Evolutionary conservation across 2,113 vertebrate genomes (phyloP).

Genomic region (Probosciger aterrimus): DNA sequence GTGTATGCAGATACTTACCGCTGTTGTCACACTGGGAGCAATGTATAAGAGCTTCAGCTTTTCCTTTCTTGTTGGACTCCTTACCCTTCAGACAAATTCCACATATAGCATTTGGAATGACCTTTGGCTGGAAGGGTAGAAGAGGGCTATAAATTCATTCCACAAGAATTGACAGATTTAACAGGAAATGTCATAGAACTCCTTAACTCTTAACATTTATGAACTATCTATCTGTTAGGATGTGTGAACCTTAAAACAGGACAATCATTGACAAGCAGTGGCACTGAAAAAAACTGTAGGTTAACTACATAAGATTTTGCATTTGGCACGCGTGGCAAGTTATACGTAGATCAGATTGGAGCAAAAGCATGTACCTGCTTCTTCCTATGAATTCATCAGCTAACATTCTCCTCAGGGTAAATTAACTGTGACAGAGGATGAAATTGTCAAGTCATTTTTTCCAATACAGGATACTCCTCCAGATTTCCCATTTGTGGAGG

Average conservation of each 20-base stretch:
- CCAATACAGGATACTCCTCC: not conserved
- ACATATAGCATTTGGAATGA: conserved; percentile 99
- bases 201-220: conserved; percentile 43
- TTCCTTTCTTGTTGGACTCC: conserved; percentile 97
- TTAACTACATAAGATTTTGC: not conserved
- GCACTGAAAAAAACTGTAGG: not conserved
- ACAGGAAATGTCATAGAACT: conserved; percentile 59
- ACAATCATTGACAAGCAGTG: not conserved
- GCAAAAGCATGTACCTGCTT: not conserved
- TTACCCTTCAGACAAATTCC: conserved; percentile 99
- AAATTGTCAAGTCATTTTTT: not conserved
- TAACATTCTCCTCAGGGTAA: not conserved
- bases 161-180: conserved; percentile 73
- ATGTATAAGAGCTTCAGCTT: conserved; percentile 95
- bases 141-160: conserved; percentile 95
- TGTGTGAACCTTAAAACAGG: not conserved
- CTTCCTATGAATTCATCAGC: not conserved
- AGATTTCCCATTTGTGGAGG: not conserved
- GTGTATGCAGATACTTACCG: conserved; percentile 81
- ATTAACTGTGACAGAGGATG: not conserved
- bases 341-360: not conserved
- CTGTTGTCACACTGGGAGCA: conserved; percentile 99
- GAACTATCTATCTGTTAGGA: not conserved
- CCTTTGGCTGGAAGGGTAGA: conserved; percentile 99
- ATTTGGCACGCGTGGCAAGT: not conserved